Percentiles rank a stretch among this genome's conserved stretches.
Evolutionary conservation across 2,113 vertebrate species (phyloP).

Genomic region (Piprites chloris): DNA sequence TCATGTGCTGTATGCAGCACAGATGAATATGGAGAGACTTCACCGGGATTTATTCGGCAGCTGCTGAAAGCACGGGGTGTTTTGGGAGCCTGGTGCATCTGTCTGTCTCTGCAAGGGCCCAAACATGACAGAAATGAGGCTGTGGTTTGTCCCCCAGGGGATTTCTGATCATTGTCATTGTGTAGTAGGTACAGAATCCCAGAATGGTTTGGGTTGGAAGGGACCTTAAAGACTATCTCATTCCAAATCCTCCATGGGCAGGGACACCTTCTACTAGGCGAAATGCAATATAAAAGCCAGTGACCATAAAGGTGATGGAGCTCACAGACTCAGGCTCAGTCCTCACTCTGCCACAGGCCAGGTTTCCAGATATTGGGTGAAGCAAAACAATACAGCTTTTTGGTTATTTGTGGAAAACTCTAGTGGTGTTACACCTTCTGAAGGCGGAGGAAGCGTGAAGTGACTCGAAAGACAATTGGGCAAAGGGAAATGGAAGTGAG

Average conservation of each 20-base stretch:
- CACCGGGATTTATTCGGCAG: neutral
- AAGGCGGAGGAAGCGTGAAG: neutral
- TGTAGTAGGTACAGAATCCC: neutral
- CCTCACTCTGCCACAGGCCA: neutral
- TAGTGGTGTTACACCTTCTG: neutral
- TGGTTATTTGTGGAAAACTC: neutral
- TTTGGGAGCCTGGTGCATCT: neutral
- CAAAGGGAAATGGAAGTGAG: neutral
- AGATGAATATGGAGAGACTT: constrained; percentile 1
- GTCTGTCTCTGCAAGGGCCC: neutral
- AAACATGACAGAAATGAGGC: neutral
- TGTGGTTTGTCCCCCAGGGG: neutral
- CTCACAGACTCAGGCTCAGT: neutral
- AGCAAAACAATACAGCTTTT: neutral
- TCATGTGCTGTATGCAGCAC: neutral
- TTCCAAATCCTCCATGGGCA: neutral
- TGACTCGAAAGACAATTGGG: neutral
- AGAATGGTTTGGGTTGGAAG: neutral
- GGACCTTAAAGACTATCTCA: neutral
- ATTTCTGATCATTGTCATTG: neutral
- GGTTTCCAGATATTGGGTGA: neutral
- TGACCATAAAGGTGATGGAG: neutral
- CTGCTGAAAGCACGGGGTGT: neutral
- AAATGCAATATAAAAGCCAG: neutral
- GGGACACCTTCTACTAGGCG: neutral